Conservation (phyloP, 2,113 vertebrate genomes). For the Benitochromis conjunctus region DNA sequence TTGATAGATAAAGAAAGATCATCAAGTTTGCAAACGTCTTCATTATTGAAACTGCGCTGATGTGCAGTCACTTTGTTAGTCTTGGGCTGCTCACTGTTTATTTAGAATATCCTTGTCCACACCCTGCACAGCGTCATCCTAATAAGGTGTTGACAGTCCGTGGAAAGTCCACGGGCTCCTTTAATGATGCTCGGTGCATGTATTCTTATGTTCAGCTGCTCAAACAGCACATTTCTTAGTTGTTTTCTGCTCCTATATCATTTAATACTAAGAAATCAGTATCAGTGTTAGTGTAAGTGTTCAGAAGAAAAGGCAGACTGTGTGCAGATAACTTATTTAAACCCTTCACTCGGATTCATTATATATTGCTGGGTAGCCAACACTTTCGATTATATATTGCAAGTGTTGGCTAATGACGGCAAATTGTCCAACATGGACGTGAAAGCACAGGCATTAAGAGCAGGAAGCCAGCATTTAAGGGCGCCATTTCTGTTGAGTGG, state of each 20-base stretch:
- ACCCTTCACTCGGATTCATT: neutral
- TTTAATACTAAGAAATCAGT: neutral
- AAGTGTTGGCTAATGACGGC: neutral
- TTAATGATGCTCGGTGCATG: neutral
- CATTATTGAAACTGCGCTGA: neutral
- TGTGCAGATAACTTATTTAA: neutral
- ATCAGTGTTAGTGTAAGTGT: neutral
- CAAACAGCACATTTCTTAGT: neutral
- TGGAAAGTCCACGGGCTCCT: neutral
- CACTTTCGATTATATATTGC: neutral
- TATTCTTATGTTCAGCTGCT: neutral
- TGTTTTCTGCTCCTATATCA: neutral
- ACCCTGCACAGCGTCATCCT: neutral
- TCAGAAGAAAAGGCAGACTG: neutral
- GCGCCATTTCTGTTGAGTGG: neutral
- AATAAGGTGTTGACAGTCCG: slow-evolving; percentile 11
- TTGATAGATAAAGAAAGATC: neutral
- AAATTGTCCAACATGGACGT: neutral
- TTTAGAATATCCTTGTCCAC: slow-evolving; percentile 12
- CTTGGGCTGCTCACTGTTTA: slow-evolving; percentile 5
- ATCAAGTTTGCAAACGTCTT: neutral
- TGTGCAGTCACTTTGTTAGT: neutral
- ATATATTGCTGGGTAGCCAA: neutral
- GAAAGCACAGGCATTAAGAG: neutral
- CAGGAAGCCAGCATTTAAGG: neutral